Evolutionary conservation across 2,888 invertebrate genomes (phyloP), one percentile per base, ranked within the genome.

Genomic region (Vanessa cardui): DNA sequence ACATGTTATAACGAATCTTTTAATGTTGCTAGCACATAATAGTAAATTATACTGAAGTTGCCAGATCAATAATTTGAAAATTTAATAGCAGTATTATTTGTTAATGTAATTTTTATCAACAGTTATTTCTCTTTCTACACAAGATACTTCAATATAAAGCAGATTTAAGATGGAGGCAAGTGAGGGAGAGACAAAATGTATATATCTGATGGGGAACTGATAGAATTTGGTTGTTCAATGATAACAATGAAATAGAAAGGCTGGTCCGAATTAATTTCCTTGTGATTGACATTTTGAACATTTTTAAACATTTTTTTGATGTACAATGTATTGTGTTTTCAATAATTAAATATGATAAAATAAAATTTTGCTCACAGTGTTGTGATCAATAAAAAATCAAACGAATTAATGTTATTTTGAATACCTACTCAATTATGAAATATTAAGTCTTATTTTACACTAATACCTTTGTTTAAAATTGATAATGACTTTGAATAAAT

Each of bases 401-500:
- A 61, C 52, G 31, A 62, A 21, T 58, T 69, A 63, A 20, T 64
- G 33, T 50, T 52, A 54, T 45, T 45, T 21, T 50, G 26, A 64
- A 65, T 61, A 54, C 52, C 62, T 58, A 58, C 64, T 71, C 66
- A 71, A 69, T 66, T 71, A 71, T 69, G 45, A 44, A 64, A 58
- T 62, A 49, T 64, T 68, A 68, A 68, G 65, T 65, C 63, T 69
- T 64, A 71, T 69, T 69, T 66, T 70, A 73, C 69, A 71, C 69
- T 69, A 72, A 68, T 69, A 69, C 49, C 64, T 61, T 56, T 72
- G 69, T 70, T 73, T 74, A 69, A 71, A 71, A 69, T 66, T 72
- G 72, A 70, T 72, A 68, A 72, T 69, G 58, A 66, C 70, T 70
- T 66, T 70, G 59, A 75, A 74, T 75, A 75, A 75, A 75, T 73